Evolutionary conservation across 2,113 vertebrate genomes (phyloP).

Genomic region (Poicephalus meyeri): DNA sequence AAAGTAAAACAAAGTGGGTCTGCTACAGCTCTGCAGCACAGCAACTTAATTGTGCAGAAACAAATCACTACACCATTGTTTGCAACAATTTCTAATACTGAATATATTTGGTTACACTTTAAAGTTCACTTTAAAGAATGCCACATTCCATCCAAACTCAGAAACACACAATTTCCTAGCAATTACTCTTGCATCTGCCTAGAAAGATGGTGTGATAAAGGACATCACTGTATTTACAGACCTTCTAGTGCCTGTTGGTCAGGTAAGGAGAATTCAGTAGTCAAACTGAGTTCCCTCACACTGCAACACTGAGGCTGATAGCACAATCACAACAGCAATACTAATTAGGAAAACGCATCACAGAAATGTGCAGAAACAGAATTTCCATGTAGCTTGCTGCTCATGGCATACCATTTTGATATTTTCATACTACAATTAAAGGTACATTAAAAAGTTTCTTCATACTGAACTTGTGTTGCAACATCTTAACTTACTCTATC

Average conservation of each 20-base stretch:
- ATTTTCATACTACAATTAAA: background rate
- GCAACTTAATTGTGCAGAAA: background rate
- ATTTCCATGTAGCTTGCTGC: background rate
- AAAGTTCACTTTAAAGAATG: background rate
- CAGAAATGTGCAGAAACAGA: background rate
- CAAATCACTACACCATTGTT: background rate
- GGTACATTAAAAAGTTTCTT: background rate
- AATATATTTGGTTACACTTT: background rate
- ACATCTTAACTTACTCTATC: slow-evolving; percentile 79
- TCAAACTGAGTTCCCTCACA: background rate
- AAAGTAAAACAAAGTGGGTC: background rate
- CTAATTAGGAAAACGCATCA: background rate
- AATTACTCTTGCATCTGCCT: background rate
- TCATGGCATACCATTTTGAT: background rate
- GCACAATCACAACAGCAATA: background rate
- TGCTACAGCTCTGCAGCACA: background rate
- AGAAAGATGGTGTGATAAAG: background rate
- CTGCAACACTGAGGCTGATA: background rate
- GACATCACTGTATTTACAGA: background rate
- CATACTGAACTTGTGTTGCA: background rate
- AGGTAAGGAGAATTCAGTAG: background rate
- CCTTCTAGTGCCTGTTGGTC: background rate
- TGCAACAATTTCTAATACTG: background rate
- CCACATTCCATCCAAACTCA: background rate
- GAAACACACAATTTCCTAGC: background rate